These are phyloP conservation scores for Pogonomyrmex californicus DNA, from an alignment of 1,140 invertebrate species.

Conservation along the genomic window DNA sequence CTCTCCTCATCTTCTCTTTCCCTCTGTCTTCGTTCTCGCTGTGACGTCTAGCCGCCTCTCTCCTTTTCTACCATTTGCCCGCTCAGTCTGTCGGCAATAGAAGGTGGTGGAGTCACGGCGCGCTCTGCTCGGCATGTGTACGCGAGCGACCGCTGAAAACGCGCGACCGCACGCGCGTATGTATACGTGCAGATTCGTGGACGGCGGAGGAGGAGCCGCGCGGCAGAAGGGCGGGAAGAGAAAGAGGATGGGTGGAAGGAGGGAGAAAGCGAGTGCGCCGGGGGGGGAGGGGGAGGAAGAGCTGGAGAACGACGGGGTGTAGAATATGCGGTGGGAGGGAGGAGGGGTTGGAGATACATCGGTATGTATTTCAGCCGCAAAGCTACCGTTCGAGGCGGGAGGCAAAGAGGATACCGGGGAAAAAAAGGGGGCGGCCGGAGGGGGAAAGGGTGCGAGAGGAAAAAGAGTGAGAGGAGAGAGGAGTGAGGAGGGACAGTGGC, in stretches of 20 bases:
- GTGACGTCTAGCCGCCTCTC: constrained; percentile 17
- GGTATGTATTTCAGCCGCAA: constrained; percentile 82
- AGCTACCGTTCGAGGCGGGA: constrained; percentile 62
- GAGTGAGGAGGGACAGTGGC: constrained; percentile 3
- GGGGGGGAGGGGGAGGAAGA: not conserved
- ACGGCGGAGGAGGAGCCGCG: constrained; percentile 47
- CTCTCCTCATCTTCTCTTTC: constrained; percentile 40
- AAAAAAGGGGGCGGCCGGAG: constrained; percentile 60
- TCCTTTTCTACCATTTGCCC: constrained; percentile 67
- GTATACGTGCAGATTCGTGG: constrained; percentile 47
- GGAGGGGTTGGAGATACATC: constrained; percentile 78
- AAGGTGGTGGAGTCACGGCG: constrained; percentile 73
- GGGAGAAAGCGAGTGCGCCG: no score
- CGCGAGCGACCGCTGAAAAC: constrained; percentile 29
- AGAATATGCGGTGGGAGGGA: constrained; percentile 11
- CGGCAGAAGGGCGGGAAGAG: constrained; percentile 11
- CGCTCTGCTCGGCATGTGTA: constrained; percentile 54
- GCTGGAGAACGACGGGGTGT: constrained; percentile 58
- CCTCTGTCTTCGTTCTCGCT: constrained; percentile 9
- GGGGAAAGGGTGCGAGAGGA: constrained; percentile 36
- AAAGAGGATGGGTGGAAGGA: no score
- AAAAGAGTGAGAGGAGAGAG: constrained; percentile 43
- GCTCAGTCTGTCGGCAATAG: constrained; percentile 68
- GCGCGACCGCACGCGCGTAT: constrained; percentile 36
- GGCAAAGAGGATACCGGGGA: constrained; percentile 45